Base-by-base conservation (phyloP, 2,797 vertebrate species). In the Astyanax mexicanus region DNA sequence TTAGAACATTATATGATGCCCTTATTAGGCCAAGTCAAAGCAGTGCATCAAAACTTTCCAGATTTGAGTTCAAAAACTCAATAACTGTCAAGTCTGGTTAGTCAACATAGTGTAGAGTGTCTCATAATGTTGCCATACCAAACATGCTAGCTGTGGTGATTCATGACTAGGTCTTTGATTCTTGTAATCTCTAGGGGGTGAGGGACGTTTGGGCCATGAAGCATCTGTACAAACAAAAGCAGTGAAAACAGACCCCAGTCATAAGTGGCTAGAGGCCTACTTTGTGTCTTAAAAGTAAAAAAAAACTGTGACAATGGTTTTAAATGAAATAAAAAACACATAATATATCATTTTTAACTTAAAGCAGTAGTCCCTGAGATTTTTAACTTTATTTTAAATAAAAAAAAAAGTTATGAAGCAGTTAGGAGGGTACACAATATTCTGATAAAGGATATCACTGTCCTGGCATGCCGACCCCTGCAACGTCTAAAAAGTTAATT, bases 151-250 rank as follows among this genome's bases (percentile, higher is more conserved):
- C 17, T 17, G 11, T 45, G 40, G 21, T n/a, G 29, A 67, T 57
- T 66, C 15, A 19, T 37, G 10, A 54, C 6, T 7, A 17, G 9
- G 7, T 32, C 12, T 4, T 19, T 47, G 35, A 58, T 45, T 38
- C 64, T 74, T 80, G 87, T 84, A 77, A 64, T 90, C 87, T 86
- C 81, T 82, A 72, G 86, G 89, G 69, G 60, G 88, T 72, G 84
- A 85, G 79, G 80, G 75, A 74, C 82, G 52, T 71, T 78, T 83
- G 81, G 82, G 69, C 62, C 85, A 84, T 85, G 81, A 79, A 75
- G 87, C 93, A 94, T 92, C 92, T 93, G 92, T 93, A 88, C 88
- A 93, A 93, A 93, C 90, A 93, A 90, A 83, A 82, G 80, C 81
- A 86, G 83, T 83, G 35, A 88, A 91, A 90, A 92, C 77, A 81